These are phyloP conservation scores for Ypsolopha sequella DNA, from an alignment of 2,888 invertebrate genomes.

Conservation along the genomic window DNA sequence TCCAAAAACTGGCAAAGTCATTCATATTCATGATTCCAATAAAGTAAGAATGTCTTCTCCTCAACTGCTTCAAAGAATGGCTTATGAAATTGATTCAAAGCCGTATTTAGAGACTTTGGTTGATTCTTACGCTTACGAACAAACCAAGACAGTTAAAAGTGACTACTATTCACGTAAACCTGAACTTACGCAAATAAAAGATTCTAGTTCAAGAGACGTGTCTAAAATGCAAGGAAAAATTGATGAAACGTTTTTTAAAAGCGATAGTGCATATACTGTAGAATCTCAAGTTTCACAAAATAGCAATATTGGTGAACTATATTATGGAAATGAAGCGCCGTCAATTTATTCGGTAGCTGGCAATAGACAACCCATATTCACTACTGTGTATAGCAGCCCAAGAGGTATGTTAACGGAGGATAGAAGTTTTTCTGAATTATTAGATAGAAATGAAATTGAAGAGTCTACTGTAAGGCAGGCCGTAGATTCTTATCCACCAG, in stretches of 20 bases:
- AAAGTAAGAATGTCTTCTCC: conserved; percentile 53
- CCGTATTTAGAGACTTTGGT: conserved; percentile 70
- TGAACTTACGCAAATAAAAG: conserved; percentile 29
- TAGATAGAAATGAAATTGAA: conserved; percentile 71
- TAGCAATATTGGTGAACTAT: conserved; percentile 51
- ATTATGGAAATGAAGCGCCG: conserved; percentile 67
- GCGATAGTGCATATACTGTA: conserved; percentile 23
- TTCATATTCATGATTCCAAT: conserved; percentile 50
- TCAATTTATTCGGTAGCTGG: conserved; percentile 84
- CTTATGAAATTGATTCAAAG: conserved; percentile 52
- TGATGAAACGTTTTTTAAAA: conserved; percentile 14
- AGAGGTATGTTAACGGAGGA: conserved; percentile 74
- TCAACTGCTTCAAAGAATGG: conserved; percentile 43
- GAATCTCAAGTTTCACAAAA: conserved; percentile 34
- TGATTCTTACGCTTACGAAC: conserved; percentile 58
- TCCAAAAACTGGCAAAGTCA: conserved; percentile 72
- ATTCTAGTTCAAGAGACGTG: conserved; percentile 26
- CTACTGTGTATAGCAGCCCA: conserved; percentile 80
- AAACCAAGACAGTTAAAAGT: conserved; percentile 32
- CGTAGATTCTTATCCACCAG: conserved; percentile 62
- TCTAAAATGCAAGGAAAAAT: conserved; percentile 39
- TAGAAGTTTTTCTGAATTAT: conserved; percentile 76
- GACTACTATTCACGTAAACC: conserved; percentile 37
- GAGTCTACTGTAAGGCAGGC: conserved; percentile 39
- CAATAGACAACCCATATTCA: conserved; percentile 77